Evolutionary conservation across 2,888 invertebrate genomes (phyloP).

Genomic region (Torymus texanus): DNA sequence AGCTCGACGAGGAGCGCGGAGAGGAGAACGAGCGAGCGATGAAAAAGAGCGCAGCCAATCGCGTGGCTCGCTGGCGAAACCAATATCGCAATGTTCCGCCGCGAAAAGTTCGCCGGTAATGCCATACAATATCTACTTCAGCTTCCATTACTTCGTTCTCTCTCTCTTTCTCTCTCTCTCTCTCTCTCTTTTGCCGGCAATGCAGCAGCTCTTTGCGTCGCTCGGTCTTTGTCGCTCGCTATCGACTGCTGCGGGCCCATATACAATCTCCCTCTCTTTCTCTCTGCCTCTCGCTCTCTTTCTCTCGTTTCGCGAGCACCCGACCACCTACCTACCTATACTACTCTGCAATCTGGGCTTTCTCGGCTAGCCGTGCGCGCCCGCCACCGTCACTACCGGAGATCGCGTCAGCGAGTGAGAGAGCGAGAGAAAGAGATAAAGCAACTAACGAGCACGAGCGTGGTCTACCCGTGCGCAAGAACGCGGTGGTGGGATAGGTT

Average conservation of each 20-base stretch:
- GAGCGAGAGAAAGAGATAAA: slow-evolving; percentile 8
- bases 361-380: slow-evolving; percentile 7
- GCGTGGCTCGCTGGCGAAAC: slow-evolving; percentile 65
- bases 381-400: not conserved
- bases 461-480: not conserved
- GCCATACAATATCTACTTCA: slow-evolving; percentile 73
- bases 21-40: slow-evolving; percentile 12
- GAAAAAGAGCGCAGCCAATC: slow-evolving; percentile 59
- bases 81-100: slow-evolving; percentile 73
- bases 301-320: slow-evolving; percentile 29
- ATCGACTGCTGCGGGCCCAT: too few relatives aligned
- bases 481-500: not conserved
- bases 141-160: slow-evolving; percentile 60
- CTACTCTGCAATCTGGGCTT: slow-evolving; percentile 44
- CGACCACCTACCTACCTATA: slow-evolving; percentile 12
- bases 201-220: slow-evolving; percentile 34
- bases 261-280: slow-evolving; percentile 3
- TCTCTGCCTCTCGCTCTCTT: slow-evolving; percentile 29
- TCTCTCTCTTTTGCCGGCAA: slow-evolving; percentile 22
- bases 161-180: too few relatives aligned
- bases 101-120: slow-evolving; percentile 73
- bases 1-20: not conserved
- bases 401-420: slow-evolving; percentile 21
- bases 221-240: slow-evolving; percentile 30
- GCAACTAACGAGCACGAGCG: not conserved